Percentiles rank a stretch among this genome's conserved stretches.
phyloP scores from a whole-genome alignment of 2,888 invertebrate genomes.

The Galerucella nymphaeae region DNA sequence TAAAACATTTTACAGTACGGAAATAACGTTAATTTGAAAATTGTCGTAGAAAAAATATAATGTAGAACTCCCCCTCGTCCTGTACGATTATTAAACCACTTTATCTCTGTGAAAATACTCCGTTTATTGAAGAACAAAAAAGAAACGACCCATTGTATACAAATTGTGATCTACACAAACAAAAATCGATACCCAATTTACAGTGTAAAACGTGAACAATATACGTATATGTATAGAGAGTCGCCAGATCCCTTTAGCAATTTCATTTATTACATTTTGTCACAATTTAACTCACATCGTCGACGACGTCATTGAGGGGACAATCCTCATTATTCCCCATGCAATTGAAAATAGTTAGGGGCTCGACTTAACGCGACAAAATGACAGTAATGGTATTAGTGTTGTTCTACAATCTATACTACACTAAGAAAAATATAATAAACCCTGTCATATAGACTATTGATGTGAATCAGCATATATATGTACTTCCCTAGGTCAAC shows the following conservation, averaged over 20 bases:
- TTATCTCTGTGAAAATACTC: too few relatives aligned
- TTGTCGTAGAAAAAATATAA: too few relatives aligned
- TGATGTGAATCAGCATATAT: too few relatives aligned
- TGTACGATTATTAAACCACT: too few relatives aligned
- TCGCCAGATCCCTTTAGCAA: conserved; percentile 35
- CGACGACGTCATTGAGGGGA: conserved; percentile 15
- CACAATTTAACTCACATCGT: conserved; percentile 39
- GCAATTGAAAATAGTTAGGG: conserved; percentile 22
- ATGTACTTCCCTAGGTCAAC: too few relatives aligned
- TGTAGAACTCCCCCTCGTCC: too few relatives aligned
- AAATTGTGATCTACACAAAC: conserved; percentile 7
- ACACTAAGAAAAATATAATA: neutral
- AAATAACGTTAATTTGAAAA: too few relatives aligned
- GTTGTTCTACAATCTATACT: neutral
- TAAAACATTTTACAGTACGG: too few relatives aligned
- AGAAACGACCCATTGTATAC: neutral
- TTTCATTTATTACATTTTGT: conserved; percentile 45
- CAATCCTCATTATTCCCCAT: conserved; percentile 21
- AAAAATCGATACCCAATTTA: conserved; percentile 29
- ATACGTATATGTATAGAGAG: conserved; percentile 12
- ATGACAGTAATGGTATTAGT: conserved; percentile 27
- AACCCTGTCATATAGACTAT: too few relatives aligned
- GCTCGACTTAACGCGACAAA: conserved; percentile 18
- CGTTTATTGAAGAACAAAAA: conserved; percentile 1
- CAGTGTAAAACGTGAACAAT: conserved; percentile 35